Evolutionary conservation across 64 coral and sea anemone genomes (phyloP), one percentile per base, ranked within the genome.

Genomic region (Dendronephthya gigantea): DNA sequence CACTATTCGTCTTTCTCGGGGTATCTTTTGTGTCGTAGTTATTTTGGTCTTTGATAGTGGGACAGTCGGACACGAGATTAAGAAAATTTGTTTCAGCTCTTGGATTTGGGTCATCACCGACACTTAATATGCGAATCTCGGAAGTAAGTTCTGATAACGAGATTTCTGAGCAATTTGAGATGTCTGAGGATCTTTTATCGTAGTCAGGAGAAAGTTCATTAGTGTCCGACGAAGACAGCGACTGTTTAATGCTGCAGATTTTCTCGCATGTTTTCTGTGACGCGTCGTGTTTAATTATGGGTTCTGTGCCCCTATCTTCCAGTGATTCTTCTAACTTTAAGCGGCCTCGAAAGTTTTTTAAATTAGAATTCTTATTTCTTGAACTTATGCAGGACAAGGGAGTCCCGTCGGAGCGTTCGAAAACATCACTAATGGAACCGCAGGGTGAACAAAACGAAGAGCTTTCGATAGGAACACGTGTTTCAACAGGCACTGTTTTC

Each of bases 91-190:
- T 16, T 16, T 52, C 50, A 16, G 0, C 50, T 52, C 23, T 22
- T 16, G 13, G 23, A 16, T 22, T 52, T 22, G 50, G 50, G 23
- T 22, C 23, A 16, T 52, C 50, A 52, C 23, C 50, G 13, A 52
- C 0, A 52, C 50, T 52, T 52, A 52, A 52, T 22, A 52, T 52
- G 1, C 50, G 50, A 52, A 52, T 16, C 50, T 52, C 50, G 50
- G 50, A 22, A 52, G 25, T 17, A 19, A 74, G 25, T 25, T 27
- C 68, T 19, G n/a, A 27, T 11, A 74, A 28, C n/a, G 68, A 74
- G 32, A 25, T 28, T 74, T 74, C 68, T 11, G 68, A 74, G 68
- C 68, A 74, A 74, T 74, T 74, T 74, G 68, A 74, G 30, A 74
- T 74, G 68, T 74, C 68, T 30, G 30, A 1, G 23, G 50, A 52